phyloP scores from a whole-genome alignment of 2,113 vertebrate genomes.

The Halichoeres trimaculatus region DNA sequence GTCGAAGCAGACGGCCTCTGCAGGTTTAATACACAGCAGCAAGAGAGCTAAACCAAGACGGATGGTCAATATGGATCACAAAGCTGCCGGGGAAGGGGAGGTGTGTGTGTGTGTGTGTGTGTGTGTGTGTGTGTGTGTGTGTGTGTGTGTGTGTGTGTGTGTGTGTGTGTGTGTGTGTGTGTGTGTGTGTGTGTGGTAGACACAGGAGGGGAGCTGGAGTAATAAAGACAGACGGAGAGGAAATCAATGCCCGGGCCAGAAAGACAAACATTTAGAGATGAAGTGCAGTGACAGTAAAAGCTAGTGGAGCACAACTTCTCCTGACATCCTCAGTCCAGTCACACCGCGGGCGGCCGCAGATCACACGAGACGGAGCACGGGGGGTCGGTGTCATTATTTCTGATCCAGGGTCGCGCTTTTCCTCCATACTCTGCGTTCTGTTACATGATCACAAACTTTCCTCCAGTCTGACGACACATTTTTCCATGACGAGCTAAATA shows the following conservation, averaged over 20 bases:
- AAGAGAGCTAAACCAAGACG: constrained; percentile 38
- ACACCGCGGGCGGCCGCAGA: constrained; percentile 15
- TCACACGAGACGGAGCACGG: neutral
- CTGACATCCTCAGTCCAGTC: constrained; percentile 24
- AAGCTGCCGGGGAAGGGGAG: neutral
- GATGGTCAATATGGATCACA: constrained; percentile 46
- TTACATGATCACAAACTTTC: no score
- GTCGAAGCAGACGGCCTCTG: constrained; percentile 18
- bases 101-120: no score
- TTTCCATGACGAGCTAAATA: no score
- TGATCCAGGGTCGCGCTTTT: no score
- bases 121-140: no score
- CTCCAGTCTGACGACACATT: no score
- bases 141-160: no score
- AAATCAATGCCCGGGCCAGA: constrained; percentile 49
- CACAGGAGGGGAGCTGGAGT: constrained; percentile 20
- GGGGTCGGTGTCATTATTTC: no score
- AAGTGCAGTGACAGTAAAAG: constrained; percentile 30
- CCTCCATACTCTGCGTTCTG: no score
- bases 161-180: neutral
- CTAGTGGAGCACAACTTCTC: constrained; percentile 8
- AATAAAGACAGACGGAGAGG: constrained; percentile 53
- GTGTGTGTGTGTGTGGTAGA: neutral
- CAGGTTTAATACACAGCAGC: constrained; percentile 45
- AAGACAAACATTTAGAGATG: constrained; percentile 61